A percentile compares a stretch with the other conserved stretches of the same genome.
These are phyloP conservation scores for Drosophila sucinea DNA, from an alignment of 1,140 invertebrate genomes.

Conservation along the genomic window DNA sequence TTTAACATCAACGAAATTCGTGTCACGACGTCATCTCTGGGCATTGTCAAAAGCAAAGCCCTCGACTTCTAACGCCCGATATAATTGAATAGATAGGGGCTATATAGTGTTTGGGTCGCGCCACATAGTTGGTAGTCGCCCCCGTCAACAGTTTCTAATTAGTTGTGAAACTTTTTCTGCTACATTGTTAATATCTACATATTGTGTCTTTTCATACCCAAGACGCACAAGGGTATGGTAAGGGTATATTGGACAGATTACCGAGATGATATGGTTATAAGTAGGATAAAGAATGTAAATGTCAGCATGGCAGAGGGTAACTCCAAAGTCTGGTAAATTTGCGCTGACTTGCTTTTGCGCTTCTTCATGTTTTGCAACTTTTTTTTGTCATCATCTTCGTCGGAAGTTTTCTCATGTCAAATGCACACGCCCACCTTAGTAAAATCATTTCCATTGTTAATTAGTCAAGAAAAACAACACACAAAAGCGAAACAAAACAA, in stretches of 20 bases:
- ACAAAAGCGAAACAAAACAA: not conserved
- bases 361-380: constrained; percentile 17
- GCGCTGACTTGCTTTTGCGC: not conserved
- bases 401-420: constrained; percentile 16
- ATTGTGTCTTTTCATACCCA: not conserved
- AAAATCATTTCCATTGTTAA: constrained; percentile 19
- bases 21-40: constrained; percentile 1
- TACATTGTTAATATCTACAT: constrained; percentile 15
- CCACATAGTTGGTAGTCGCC: constrained; percentile 38
- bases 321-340: not conserved
- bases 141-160: constrained; percentile 58
- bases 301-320: not conserved
- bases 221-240: not conserved
- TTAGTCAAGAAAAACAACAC: constrained; percentile 9
- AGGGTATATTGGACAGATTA: too few relatives aligned
- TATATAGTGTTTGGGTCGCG: not conserved
- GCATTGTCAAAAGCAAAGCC: not conserved
- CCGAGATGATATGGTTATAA: too few relatives aligned
- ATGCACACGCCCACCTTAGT: constrained; percentile 11
- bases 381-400: not conserved
- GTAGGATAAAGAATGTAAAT: too few relatives aligned
- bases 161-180: constrained; percentile 53
- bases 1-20: not conserved
- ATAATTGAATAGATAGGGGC: constrained; percentile 52
- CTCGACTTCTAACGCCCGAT: constrained; percentile 26